These are phyloP conservation scores for Eudemis profundana DNA, from an alignment of 2,888 invertebrate species.

Conservation along the genomic window DNA sequence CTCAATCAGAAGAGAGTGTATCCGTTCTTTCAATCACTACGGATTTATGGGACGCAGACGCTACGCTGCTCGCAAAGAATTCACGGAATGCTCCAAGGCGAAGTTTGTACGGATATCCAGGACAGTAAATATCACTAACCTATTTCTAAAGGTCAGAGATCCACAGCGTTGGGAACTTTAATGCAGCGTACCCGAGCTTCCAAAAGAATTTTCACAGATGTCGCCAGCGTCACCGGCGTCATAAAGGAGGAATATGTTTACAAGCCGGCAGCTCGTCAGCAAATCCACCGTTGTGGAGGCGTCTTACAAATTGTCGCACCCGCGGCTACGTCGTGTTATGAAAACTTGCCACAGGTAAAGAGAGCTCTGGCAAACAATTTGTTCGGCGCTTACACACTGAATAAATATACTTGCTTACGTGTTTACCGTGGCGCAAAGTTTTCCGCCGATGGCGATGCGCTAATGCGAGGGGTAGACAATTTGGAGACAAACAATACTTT, in stretches of 20 bases:
- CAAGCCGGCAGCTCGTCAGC: conserved; percentile 70
- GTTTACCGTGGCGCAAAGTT: conserved; percentile 40
- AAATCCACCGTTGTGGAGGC: conserved; percentile 67
- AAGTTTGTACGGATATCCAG: neutral
- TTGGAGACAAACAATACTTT: conserved; percentile 20
- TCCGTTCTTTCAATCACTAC: neutral
- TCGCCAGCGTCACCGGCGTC: conserved; percentile 46
- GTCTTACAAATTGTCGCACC: conserved; percentile 78
- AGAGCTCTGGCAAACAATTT: conserved; percentile 79
- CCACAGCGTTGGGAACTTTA: conserved; percentile 19
- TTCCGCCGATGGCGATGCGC: conserved; percentile 33
- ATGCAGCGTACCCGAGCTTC: conserved; percentile 47
- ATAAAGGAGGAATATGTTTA: conserved; percentile 70
- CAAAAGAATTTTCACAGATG: conserved; percentile 50
- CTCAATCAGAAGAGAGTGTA: too few relatives aligned
- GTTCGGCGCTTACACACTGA: conserved; percentile 75
- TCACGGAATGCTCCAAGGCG: neutral
- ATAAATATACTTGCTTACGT: conserved; percentile 69
- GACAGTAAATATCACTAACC: conserved; percentile 5
- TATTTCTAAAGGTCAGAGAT: conserved; percentile 23
- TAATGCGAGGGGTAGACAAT: conserved; percentile 27
- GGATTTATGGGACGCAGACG: neutral
- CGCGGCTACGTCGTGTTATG: conserved; percentile 75
- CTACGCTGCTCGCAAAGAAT: neutral
- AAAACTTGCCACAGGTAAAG: conserved; percentile 78